Percentiles rank a stretch among this genome's conserved stretches.
Conservation (phyloP, 2,888 invertebrate genomes). For the Lysandra bellargus region DNA sequence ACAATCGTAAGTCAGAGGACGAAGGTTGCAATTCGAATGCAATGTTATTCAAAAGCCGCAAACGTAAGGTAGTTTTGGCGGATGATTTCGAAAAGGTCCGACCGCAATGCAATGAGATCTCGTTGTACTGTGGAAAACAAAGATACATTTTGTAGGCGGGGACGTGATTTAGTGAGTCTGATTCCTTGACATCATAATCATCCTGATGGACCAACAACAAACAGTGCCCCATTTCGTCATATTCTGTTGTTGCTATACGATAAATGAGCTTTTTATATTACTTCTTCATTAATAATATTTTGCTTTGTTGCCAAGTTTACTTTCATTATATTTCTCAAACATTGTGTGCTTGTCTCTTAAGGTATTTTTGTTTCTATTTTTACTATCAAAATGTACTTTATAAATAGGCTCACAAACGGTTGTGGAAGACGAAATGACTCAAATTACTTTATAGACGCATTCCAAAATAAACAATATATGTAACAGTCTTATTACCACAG, state of each 20-base stretch:
- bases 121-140: slow-evolving; percentile 69
- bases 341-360: neutral
- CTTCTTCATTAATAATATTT: neutral
- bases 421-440: neutral
- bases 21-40: slow-evolving; percentile 44
- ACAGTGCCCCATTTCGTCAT: neutral
- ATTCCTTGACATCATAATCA: slow-evolving; percentile 28
- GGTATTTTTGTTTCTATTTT: neutral
- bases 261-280: neutral
- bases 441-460: neutral
- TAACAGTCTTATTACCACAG: slow-evolving; percentile 43
- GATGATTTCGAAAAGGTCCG: slow-evolving; percentile 59
- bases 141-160: slow-evolving; percentile 65
- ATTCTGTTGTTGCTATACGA: neutral
- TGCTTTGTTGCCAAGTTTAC: neutral
- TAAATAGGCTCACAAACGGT: neutral
- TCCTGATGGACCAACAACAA: slow-evolving; percentile 14
- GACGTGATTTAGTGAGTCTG: slow-evolving; percentile 61
- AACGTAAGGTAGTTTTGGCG: slow-evolving; percentile 41
- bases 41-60: neutral
- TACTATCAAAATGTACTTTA: neutral
- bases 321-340: neutral
- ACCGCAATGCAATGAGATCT: slow-evolving; percentile 73
- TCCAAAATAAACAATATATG: neutral
- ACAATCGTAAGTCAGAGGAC: slow-evolving; percentile 30